These are phyloP conservation scores for Phragmatobia fuliginosa DNA, from an alignment of 2,888 invertebrate species.

Conservation along the genomic window DNA sequence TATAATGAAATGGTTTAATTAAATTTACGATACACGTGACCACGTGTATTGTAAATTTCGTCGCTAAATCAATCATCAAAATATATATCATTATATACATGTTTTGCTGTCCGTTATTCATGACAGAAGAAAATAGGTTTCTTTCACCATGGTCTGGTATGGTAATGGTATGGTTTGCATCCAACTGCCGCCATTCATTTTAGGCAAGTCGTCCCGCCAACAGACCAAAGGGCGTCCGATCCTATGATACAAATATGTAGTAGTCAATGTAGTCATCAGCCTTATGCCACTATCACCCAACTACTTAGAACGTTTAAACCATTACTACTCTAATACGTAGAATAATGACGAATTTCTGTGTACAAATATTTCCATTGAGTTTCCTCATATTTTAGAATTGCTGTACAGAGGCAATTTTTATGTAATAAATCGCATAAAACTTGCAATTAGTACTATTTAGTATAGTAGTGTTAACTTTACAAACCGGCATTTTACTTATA, in stretches of 20 bases:
- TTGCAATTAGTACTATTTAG: background rate
- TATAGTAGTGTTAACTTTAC: background rate
- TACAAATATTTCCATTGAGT: background rate
- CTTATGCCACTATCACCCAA: background rate
- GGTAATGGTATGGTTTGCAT: no score
- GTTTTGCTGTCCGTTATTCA: background rate
- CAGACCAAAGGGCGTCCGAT: no score
- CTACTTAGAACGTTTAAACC: background rate
- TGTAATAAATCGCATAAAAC: background rate
- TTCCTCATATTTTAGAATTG: background rate
- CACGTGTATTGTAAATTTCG: background rate
- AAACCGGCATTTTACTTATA: background rate
- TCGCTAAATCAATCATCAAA: background rate
- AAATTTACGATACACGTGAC: background rate
- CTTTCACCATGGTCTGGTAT: background rate
- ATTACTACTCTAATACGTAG: constrained; percentile 5
- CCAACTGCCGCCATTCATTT: no score
- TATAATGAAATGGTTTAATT: background rate
- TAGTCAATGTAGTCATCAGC: background rate
- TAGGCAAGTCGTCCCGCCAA: no score
- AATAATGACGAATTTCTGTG: constrained; percentile 11
- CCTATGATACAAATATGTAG: no score
- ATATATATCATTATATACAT: background rate
- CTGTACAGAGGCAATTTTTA: background rate
- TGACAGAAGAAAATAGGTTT: background rate